A percentile compares a stretch with the other conserved stretches of the same genome.
These are phyloP conservation scores for Aegotheles bennettii DNA, from an alignment of 2,113 vertebrate species.

Conservation along the genomic window DNA sequence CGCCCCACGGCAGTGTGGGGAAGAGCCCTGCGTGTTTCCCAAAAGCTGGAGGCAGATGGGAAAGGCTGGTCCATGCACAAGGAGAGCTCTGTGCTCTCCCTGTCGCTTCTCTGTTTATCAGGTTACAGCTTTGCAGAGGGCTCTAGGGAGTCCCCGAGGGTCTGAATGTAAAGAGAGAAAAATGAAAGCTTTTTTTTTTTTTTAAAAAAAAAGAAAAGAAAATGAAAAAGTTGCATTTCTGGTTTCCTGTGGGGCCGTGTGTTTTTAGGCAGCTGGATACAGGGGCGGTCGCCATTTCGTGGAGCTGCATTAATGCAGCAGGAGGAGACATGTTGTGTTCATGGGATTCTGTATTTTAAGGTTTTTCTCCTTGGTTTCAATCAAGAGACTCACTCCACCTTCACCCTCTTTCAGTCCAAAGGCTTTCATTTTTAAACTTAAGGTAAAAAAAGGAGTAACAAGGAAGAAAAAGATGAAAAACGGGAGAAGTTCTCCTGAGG, in stretches of 20 bases:
- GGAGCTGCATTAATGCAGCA: not conserved
- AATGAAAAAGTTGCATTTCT: not conserved
- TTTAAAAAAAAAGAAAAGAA: not conserved
- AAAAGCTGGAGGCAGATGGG: not conserved
- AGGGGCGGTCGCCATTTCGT: slow-evolving; percentile 54
- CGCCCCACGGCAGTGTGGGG: not conserved
- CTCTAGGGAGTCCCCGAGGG: not conserved
- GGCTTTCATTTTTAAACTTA: not conserved
- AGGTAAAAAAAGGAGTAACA: not conserved
- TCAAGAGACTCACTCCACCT: not conserved
- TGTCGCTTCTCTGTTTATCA: too few species aligned
- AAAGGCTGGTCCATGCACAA: not conserved
- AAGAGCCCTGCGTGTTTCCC: not conserved
- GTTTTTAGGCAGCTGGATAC: not conserved
- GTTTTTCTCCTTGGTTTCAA: not conserved
- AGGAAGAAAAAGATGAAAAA: not conserved
- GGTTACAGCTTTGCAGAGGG: not conserved
- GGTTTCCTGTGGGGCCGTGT: not conserved
- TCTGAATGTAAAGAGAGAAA: not conserved
- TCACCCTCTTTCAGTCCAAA: not conserved
- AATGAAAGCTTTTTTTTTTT: not conserved
- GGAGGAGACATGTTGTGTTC: slow-evolving; percentile 38
- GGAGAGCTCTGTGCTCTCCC: not conserved
- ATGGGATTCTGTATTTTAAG: not conserved
- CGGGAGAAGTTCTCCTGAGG: not conserved